Conservation (phyloP, 2,113 vertebrate genomes). For the Corapipo altera region DNA sequence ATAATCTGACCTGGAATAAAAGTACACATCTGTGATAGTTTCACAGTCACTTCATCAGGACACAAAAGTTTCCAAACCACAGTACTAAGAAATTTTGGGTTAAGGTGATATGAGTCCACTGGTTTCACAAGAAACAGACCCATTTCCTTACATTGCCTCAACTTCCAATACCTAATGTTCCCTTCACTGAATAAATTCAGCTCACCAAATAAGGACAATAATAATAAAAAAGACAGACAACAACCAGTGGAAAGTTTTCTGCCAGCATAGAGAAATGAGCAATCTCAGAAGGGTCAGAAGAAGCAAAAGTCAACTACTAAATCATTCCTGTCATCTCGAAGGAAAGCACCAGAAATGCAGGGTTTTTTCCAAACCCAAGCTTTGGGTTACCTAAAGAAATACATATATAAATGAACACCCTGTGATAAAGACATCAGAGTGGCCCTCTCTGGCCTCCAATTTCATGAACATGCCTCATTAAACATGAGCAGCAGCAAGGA, state of each 20-base stretch:
- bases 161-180: not conserved
- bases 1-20: not conserved
- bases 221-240: not conserved
- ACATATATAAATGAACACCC: not conserved
- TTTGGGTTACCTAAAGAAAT: not conserved
- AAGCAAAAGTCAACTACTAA: not conserved
- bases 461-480: constrained; percentile 8
- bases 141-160: not conserved
- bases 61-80: not conserved
- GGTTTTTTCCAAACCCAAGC: not conserved
- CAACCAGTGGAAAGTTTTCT: not conserved
- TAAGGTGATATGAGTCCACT: not conserved
- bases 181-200: not conserved
- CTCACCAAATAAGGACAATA: not conserved
- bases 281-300: not conserved
- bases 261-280: not conserved
- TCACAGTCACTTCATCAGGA: not conserved
- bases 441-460: not conserved
- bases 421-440: not conserved
- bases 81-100: not conserved
- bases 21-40: not conserved
- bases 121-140: not conserved
- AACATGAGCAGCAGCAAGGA: not conserved
- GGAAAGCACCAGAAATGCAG: not conserved
- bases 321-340: not conserved